These are phyloP conservation scores for Caenorhabditis sp. DNA, from an alignment of 2,888 invertebrate species.

Conservation along the genomic window DNA sequence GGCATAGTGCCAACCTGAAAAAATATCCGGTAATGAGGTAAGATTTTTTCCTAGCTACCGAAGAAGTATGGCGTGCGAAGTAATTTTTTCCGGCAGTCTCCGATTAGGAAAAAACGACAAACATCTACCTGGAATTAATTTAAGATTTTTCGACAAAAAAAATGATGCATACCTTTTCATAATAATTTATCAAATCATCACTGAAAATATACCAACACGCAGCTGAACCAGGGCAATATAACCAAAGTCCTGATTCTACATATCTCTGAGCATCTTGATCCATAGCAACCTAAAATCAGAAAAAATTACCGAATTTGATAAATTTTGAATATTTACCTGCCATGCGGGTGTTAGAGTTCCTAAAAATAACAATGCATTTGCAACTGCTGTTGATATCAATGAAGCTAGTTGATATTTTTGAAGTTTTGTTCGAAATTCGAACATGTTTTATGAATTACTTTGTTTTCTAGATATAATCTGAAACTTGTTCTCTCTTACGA, in stretches of 20 bases:
- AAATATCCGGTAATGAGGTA: background rate
- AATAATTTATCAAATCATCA: conserved; percentile 68
- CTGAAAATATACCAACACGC: conserved; percentile 68
- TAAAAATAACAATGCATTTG: conserved; percentile 59
- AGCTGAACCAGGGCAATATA: conserved; percentile 64
- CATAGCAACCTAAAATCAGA: conserved; percentile 68
- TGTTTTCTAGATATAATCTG: no score
- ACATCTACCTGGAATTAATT: conserved; percentile 59
- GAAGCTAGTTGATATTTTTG: conserved; percentile 57
- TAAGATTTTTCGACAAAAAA: background rate
- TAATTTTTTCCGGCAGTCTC: conserved; percentile 69
- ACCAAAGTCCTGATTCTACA: conserved; percentile 67
- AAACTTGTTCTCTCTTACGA: no score
- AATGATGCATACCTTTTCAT: conserved; percentile 56
- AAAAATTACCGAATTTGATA: background rate
- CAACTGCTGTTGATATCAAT: conserved; percentile 43
- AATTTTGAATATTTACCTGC: conserved; percentile 54
- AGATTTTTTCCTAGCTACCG: conserved; percentile 35
- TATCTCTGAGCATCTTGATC: conserved; percentile 62
- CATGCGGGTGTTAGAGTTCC: conserved; percentile 68
- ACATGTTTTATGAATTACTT: conserved; percentile 10
- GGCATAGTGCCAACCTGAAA: conserved; percentile 69
- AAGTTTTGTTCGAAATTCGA: conserved; percentile 46
- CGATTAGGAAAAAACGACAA: conserved; percentile 68
- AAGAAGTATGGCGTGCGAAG: conserved; percentile 70